Base-by-base conservation (phyloP, 1,140 invertebrate species). In the Venturia canescens region DNA sequence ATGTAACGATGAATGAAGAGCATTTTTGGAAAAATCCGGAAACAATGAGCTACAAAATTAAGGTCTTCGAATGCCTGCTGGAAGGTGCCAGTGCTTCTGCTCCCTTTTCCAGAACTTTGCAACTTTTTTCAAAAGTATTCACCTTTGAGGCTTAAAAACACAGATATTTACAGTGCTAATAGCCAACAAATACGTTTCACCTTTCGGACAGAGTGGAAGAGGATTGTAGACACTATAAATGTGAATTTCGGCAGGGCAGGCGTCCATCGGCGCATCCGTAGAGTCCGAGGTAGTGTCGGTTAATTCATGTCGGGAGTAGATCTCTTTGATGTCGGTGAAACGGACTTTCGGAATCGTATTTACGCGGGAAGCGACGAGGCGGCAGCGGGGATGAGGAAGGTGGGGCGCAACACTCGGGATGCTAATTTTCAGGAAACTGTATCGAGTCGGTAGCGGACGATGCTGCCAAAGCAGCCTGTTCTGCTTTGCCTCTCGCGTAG, bases 271-370 rank as follows among this genome's bases (percentile, higher is more conserved):
- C 15, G 26, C 7, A 34, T 69, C 6, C 67, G 18, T 29, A n/a
- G 16, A 18, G 67, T 31, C 29, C 67, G 31, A 34, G 18, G 50
- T 74, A 50, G 50, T 74, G 75, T 78, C 67, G 82, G 70, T 85
- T 84, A 86, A 86, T 86, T 85, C 71, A 79, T 63, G 72, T 63
- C 78, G 75, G 77, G 69, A 53, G 50, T 21, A 13, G 70, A 74
- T 84, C 78, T 70, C 87, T 88, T 88, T 87, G 87, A 87, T 88
- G 82, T 87, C 82, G 72, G 74, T 69, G 72, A 78, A 83, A 81
- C 79, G 83, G 83, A 87, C 84, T 87, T 86, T 88, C 84, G 76
- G 80, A 82, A 83, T 80, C 53, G 84, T 86, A 87, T 87, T 88
- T 86, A 83, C 85, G 83, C 76, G 80, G 31, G 80, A 63, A 29